phyloP scores from a whole-genome alignment of 2,113 vertebrate species.

The Procavia capensis region DNA sequence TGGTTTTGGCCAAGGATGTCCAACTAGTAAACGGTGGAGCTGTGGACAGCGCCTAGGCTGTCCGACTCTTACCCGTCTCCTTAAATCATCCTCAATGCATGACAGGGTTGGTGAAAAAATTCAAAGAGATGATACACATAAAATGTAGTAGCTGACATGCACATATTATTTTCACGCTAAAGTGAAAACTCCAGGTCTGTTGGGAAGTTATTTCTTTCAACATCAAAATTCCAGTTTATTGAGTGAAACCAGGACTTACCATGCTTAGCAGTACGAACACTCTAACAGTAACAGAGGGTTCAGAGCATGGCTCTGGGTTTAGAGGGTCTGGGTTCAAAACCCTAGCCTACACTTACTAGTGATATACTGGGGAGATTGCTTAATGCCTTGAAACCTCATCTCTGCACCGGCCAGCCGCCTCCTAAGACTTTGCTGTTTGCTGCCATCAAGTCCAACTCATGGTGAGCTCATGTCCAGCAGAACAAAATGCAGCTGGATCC shows the following conservation, averaged over 20 bases:
- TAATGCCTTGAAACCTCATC: background rate
- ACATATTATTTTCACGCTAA: background rate
- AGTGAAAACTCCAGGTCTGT: background rate
- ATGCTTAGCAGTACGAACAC: background rate
- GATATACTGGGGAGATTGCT: background rate
- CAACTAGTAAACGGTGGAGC: background rate
- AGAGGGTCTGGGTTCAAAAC: background rate
- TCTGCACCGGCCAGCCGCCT: no score
- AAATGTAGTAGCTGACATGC: background rate
- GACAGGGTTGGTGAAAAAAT: background rate
- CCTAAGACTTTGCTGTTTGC: background rate
- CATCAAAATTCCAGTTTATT: background rate
- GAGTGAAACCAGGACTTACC: background rate
- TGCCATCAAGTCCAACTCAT: background rate
- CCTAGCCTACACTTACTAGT: background rate
- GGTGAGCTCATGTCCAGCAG: background rate
- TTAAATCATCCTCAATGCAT: background rate
- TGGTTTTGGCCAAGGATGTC: background rate
- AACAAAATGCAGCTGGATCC: background rate
- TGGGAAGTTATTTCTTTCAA: background rate
- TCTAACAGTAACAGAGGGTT: background rate
- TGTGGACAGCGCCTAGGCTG: background rate
- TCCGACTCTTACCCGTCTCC: background rate
- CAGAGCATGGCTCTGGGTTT: background rate
- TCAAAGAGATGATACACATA: background rate